Percentiles rank a stretch among this genome's conserved stretches.
Evolutionary conservation across 2,797 vertebrate genomes (phyloP).

Genomic region (Coluber constrictor): DNA sequence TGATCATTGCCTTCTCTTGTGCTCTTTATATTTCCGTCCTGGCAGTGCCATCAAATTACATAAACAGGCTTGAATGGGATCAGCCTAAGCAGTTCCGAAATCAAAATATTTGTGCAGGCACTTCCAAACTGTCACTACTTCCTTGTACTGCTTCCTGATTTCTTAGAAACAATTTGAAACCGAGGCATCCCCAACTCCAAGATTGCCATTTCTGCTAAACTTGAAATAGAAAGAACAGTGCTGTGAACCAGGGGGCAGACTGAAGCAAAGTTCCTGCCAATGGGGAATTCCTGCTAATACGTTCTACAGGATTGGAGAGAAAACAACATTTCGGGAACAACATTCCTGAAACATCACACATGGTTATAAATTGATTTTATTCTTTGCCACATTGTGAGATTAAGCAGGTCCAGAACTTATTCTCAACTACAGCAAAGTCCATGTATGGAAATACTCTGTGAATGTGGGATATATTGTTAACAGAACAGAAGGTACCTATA

Average conservation of each 20-base stretch:
- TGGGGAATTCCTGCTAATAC: background rate
- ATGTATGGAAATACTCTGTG: background rate
- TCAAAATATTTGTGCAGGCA: background rate
- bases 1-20: background rate
- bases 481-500: background rate
- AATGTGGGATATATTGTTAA: background rate
- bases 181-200: background rate
- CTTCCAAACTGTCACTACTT: background rate
- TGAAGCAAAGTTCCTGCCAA: background rate
- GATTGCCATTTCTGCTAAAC: background rate
- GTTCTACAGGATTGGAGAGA: background rate
- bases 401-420: background rate
- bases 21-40: background rate
- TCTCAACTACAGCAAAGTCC: background rate
- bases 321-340: background rate
- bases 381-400: background rate
- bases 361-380: background rate
- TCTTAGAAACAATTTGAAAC: background rate
- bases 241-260: background rate
- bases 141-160: background rate
- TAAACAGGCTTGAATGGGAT: background rate
- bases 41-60: background rate
- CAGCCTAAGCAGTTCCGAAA: background rate
- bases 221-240: background rate
- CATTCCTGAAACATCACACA: background rate